Percentiles rank a stretch among this genome's conserved stretches.
Evolutionary conservation across 2,888 invertebrate species (phyloP).

Genomic region (Drosophila percnosoma): DNA sequence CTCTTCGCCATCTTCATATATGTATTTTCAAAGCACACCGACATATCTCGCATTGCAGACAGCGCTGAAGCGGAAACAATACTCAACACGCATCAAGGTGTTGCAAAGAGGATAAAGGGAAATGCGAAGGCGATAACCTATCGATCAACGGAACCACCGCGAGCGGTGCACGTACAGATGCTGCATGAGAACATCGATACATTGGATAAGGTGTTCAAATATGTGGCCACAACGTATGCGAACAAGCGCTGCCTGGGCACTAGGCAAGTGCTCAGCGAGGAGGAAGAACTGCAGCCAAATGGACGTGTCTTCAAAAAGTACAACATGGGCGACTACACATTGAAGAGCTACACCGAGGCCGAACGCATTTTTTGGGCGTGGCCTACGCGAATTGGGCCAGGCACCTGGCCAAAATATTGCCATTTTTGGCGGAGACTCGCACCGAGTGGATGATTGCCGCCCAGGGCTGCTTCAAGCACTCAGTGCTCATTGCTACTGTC

Average conservation of each 20-base stretch:
- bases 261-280: constrained; percentile 94
- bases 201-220: constrained; percentile 93
- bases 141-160: constrained; percentile 89
- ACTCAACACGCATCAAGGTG: constrained; percentile 92
- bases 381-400: constrained; percentile 92
- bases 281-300: constrained; percentile 96
- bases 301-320: constrained; percentile 98
- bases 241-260: constrained; percentile 94
- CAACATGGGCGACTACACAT: constrained; percentile 96
- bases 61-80: constrained; percentile 92
- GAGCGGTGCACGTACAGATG: constrained; percentile 89
- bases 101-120: constrained; percentile 88
- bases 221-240: constrained; percentile 90
- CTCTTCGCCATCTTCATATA: constrained; percentile 92
- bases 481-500: constrained; percentile 97
- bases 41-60: constrained; percentile 93
- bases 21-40: constrained; percentile 94
- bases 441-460: constrained; percentile 99
- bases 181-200: constrained; percentile 91
- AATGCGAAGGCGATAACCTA: constrained; percentile 90
- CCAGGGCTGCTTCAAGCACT: constrained; percentile 97
- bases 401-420: constrained; percentile 91
- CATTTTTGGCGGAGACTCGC: constrained; percentile 98
- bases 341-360: constrained; percentile 92
- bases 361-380: constrained; percentile 93